Percentiles rank a stretch among this genome's conserved stretches.
phyloP scores from a whole-genome alignment of 2,113 vertebrate genomes.

The Aptenodytes forsteri region DNA sequence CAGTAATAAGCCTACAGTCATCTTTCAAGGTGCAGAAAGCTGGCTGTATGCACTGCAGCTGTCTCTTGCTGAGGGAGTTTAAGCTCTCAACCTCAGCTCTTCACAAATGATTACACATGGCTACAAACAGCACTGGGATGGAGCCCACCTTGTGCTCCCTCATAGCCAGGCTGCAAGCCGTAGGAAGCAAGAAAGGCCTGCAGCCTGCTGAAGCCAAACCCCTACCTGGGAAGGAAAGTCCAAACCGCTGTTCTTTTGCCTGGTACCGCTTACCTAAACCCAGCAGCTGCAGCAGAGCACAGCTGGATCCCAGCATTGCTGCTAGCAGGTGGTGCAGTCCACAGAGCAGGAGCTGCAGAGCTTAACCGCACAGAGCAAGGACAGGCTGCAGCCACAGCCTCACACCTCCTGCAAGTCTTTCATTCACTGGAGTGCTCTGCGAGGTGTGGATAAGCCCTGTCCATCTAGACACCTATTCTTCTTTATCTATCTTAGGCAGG shows the following conservation, averaged over 20 bases:
- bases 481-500: neutral
- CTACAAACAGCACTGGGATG: neutral
- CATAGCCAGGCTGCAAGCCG: too few species aligned
- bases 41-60: neutral
- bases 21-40: neutral
- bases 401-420: neutral
- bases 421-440: neutral
- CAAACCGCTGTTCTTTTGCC: neutral
- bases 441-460: neutral
- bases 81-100: neutral
- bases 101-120: neutral
- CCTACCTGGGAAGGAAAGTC: neutral
- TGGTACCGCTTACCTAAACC: neutral
- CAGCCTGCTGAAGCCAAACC: neutral
- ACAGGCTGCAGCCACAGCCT: neutral
- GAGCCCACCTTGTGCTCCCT: neutral
- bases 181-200: neutral
- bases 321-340: neutral
- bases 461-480: too few species aligned
- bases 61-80: neutral
- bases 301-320: neutral
- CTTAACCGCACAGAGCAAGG: neutral
- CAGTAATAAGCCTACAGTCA: fast-evolving
- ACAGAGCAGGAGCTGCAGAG: neutral
- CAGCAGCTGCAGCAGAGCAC: neutral